Percentiles rank a stretch among this genome's conserved stretches.
Conservation (phyloP, 2,113 vertebrate genomes). For the Dinomys branickii region DNA sequence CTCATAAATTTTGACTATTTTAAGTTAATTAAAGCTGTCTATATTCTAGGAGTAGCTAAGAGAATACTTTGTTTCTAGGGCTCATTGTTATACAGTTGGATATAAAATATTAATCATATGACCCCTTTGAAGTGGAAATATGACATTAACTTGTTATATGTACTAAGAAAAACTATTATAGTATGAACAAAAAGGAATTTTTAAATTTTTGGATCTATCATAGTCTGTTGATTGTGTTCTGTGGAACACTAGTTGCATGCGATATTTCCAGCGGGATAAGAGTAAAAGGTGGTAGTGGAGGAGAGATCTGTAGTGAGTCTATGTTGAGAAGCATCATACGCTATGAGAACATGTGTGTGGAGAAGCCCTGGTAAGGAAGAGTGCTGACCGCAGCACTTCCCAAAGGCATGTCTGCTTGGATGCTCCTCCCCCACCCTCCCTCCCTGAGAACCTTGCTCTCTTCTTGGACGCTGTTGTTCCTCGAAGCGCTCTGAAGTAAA, state of each 20-base stretch:
- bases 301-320: background rate
- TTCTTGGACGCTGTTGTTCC: background rate
- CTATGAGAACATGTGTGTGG: background rate
- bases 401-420: background rate
- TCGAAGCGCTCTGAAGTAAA: background rate
- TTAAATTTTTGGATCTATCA: background rate
- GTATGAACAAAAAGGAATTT: constrained; percentile 35
- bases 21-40: constrained; percentile 24
- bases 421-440: fast-evolving
- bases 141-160: background rate
- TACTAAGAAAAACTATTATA: constrained; percentile 15
- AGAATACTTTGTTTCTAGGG: constrained; percentile 49
- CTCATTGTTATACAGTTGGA: constrained; percentile 43
- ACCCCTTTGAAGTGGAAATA: background rate
- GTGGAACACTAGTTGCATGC: background rate
- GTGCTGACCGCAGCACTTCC: background rate
- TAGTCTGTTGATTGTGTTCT: constrained; percentile 9
- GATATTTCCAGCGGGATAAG: background rate
- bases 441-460: background rate
- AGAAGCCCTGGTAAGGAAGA: background rate
- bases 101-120: constrained; percentile 40
- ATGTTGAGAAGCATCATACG: background rate
- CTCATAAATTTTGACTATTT: background rate
- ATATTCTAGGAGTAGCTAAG: background rate
- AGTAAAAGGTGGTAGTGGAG: background rate